Conservation (phyloP, 2,113 vertebrate genomes). For the Heterocephalus glaber region DNA sequence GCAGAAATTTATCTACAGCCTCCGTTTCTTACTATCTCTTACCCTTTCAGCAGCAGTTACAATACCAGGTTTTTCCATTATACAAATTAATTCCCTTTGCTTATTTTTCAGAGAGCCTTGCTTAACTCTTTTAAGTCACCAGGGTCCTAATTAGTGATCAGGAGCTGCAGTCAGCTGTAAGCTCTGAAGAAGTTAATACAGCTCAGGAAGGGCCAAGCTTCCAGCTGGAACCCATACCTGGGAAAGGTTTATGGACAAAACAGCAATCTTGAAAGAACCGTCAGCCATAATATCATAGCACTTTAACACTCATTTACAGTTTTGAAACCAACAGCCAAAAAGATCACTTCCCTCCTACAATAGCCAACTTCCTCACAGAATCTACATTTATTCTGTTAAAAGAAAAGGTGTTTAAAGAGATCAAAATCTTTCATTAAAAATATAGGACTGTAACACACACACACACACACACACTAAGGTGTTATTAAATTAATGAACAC, state of each 20-base stretch:
- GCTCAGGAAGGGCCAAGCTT: not conserved
- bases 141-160: constrained; percentile 72
- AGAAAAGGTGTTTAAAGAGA: not conserved
- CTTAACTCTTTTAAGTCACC: constrained; percentile 64
- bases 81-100: constrained; percentile 66
- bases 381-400: constrained; percentile 8
- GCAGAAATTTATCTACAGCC: not conserved
- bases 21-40: not conserved
- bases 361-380: not conserved
- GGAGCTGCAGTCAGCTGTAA: not conserved
- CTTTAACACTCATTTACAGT: not conserved
- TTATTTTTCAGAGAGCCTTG: constrained; percentile 47
- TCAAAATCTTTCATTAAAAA: not conserved
- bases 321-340: not conserved
- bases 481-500: not conserved
- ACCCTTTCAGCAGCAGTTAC: not conserved
- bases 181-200: constrained; percentile 26
- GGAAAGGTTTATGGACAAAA: not conserved
- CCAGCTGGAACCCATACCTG: not conserved
- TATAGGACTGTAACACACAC: no score
- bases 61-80: constrained; percentile 72
- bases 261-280: not conserved
- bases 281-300: not conserved
- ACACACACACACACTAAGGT: not conserved
- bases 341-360: not conserved